Evolutionary conservation across 2,113 vertebrate species (phyloP), one percentile per base, ranked within the genome.

Genomic region (Rhodinocichla rosea): DNA sequence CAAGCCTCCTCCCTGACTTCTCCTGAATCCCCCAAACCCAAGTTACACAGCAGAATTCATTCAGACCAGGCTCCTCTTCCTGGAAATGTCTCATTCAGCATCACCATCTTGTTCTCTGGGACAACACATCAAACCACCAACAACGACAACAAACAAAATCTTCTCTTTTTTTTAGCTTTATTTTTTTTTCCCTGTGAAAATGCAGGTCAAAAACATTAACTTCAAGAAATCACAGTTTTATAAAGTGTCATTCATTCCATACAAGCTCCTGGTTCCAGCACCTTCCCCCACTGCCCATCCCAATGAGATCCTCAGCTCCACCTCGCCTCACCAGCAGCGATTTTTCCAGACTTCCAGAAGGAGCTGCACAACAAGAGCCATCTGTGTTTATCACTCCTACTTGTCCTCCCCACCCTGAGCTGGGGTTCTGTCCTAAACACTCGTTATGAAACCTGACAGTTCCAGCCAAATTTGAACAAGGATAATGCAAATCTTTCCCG

Each of bases 201-300:
- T 22, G 67, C 79, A 95, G 75, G 87, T 94, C 80, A 73, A 71
- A 89, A 73, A 44, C 1, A 0, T 85, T 56, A 20, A 84, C 69
- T 83, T 85, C 30, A 57, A 59, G 52, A 93, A 90, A 73, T 93
- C 85, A 94, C 92, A 95, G 96, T 87, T 95, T 89, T 80, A 74
- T 92, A 86, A 97, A 95, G 95, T 96, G 92, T 95, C 93, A 49
- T 83, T 94, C 1, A 0, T 62, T 94, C 89, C 42, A 33, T 3
- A 47, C n/a, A 60, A 86, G 73, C 76, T 45, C 17, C 59, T 80
- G 13, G 1, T 26, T 49, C 40, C 40, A 18, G 28, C 32, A 15
- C 60, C 83, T 44, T 76, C 90, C 50, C 87, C 64, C 64, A 26
- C 35, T 39, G 67, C 79, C 88, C 85, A 15, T 32, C 83, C 83